phyloP scores from a whole-genome alignment of 30 jellyfish, hydroid and myxozoan species.

The Hydractinia symbiolongicarpus region DNA sequence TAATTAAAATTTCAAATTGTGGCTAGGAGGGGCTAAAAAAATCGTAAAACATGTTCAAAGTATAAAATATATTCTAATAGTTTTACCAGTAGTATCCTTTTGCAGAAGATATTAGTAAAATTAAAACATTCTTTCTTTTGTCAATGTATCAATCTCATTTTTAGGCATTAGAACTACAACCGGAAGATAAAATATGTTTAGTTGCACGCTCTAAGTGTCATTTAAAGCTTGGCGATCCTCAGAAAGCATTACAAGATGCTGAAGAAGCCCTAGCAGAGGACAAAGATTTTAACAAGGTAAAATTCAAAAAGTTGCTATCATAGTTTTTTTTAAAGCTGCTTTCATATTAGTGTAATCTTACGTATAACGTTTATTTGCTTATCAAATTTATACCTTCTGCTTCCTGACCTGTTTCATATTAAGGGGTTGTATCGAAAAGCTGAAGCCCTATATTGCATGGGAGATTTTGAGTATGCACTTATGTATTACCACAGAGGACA shows the following conservation, averaged over 20 bases:
- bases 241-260: conserved; percentile 86
- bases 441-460: conserved; percentile 93
- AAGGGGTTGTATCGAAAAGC: conserved; percentile 92
- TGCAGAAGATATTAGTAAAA: neutral
- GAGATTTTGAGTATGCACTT: conserved; percentile 92
- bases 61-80: too few species aligned
- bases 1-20: too few species aligned
- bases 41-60: too few species aligned
- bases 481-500: conserved; percentile 94
- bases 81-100: too few species aligned
- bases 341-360: too few species aligned
- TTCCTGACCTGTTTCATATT: neutral
- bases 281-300: conserved; percentile 77
- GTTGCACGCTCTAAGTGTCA: conserved; percentile 92
- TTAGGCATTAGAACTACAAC: conserved; percentile 83
- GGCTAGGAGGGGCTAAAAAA: too few species aligned
- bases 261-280: conserved; percentile 82
- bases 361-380: neutral
- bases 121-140: neutral
- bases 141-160: neutral
- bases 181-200: conserved; percentile 66
- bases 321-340: too few species aligned
- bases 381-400: neutral
- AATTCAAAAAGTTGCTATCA: neutral
- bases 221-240: conserved; percentile 95